phyloP scores from a whole-genome alignment of 2,113 vertebrate genomes.

The Zapornia atra region DNA sequence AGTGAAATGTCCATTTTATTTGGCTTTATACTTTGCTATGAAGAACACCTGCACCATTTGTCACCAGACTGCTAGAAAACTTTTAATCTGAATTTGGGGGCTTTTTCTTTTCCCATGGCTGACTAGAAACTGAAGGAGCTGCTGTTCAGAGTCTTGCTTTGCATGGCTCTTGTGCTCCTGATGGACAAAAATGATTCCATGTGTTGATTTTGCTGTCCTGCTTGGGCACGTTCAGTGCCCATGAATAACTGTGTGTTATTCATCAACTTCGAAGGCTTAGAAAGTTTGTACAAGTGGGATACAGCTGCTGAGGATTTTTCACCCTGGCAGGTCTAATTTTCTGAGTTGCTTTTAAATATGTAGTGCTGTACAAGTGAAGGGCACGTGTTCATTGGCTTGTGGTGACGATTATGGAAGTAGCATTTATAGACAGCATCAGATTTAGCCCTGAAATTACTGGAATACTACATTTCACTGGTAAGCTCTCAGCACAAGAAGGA shows the following conservation, averaged over 20 bases:
- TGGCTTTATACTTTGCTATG: not conserved
- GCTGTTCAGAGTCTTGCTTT: not conserved
- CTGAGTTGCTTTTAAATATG: not conserved
- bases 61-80: not conserved
- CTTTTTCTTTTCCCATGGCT: not conserved
- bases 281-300: not conserved
- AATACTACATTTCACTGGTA: no score
- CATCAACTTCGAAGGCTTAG: no score
- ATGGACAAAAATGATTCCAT: not conserved
- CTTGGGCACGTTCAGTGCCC: not conserved
- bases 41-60: not conserved
- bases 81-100: not conserved
- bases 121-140: not conserved
- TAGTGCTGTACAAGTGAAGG: not conserved
- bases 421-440: not conserved
- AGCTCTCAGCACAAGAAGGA: no score
- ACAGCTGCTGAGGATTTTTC: not conserved
- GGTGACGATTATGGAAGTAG: not conserved
- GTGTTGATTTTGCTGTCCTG: not conserved
- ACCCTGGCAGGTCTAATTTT: not conserved
- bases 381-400: accelerated
- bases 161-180: not conserved
- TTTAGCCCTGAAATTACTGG: not conserved
- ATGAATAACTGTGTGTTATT: not conserved
- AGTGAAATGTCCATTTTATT: not conserved